Percentiles rank a stretch among this genome's conserved stretches.
phyloP scores from a whole-genome alignment of 2,113 vertebrate species.

The Melanotaenia duboulayi region DNA sequence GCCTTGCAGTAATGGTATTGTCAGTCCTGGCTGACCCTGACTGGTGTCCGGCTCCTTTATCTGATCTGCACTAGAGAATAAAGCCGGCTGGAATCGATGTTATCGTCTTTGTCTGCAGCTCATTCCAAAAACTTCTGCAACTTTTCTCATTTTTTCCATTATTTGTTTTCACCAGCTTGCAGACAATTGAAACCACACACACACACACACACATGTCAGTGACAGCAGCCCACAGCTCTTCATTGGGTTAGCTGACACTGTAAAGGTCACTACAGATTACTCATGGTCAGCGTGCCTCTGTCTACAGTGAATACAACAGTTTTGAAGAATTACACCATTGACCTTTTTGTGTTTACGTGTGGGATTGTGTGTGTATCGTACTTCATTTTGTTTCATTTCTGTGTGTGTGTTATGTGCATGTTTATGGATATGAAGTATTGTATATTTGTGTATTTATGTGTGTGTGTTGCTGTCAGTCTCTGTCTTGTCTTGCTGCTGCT shows the following conservation, averaged over 20 bases:
- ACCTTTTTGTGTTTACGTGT: slow-evolving; percentile 62
- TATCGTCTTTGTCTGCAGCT: neutral
- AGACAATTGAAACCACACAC: slow-evolving; percentile 12
- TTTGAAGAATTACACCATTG: slow-evolving; percentile 62
- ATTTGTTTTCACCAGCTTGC: slow-evolving; percentile 1
- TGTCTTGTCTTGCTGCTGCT: slow-evolving; percentile 37
- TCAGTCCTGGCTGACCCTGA: neutral
- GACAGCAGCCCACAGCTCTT: slow-evolving; percentile 48
- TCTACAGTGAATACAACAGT: slow-evolving; percentile 53
- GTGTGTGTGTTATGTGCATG: neutral
- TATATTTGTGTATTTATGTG: neutral
- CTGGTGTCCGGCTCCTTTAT: neutral
- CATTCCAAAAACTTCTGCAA: neutral
- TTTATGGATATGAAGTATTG: neutral
- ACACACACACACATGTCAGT: slow-evolving; percentile 5
- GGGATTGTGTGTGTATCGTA: neutral
- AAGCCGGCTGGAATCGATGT: neutral
- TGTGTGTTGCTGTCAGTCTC: slow-evolving; percentile 12
- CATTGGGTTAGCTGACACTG: slow-evolving; percentile 36
- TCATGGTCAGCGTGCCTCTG: slow-evolving; percentile 58
- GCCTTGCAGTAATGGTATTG: slow-evolving; percentile 3
- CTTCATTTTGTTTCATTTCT: neutral
- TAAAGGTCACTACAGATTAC: slow-evolving; percentile 74
- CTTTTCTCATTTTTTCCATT: neutral
- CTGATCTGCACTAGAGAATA: neutral